A percentile compares a stretch with the other conserved stretches of the same genome.
phyloP scores from a whole-genome alignment of 2,888 invertebrate species.

The Orchesella flavescens region DNA sequence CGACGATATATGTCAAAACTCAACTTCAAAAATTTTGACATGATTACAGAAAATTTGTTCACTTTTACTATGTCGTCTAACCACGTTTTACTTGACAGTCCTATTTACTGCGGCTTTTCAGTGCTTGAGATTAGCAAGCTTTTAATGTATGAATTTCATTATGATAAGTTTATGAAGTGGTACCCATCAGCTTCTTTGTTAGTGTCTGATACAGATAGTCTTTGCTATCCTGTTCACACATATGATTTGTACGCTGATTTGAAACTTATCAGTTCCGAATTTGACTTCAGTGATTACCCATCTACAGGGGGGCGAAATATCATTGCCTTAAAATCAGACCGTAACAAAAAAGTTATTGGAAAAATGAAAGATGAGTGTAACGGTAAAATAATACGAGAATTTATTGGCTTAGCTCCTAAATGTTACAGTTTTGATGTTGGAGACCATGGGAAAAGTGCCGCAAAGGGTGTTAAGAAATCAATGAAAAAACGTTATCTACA shows the following conservation, averaged over 20 bases:
- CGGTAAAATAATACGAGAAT: slow-evolving; percentile 59
- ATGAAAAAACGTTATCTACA: slow-evolving; percentile 30
- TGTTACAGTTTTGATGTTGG: slow-evolving; percentile 28
- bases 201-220: slow-evolving; percentile 34
- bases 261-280: slow-evolving; percentile 1
- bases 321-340: background rate
- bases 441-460: background rate
- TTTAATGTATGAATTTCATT: too few relatives aligned
- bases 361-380: slow-evolving; percentile 70
- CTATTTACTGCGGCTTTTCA: too few relatives aligned
- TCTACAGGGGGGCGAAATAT: background rate
- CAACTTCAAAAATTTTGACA: background rate
- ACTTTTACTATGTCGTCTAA: too few relatives aligned
- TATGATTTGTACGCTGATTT: slow-evolving; percentile 43
- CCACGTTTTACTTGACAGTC: too few relatives aligned
- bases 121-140: too few relatives aligned
- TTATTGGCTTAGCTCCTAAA: slow-evolving; percentile 65
- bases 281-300: slow-evolving; percentile 60
- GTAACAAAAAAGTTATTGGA: slow-evolving; percentile 69
- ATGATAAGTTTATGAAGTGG: slow-evolving; percentile 42
- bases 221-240: slow-evolving; percentile 55
- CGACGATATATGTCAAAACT: background rate
- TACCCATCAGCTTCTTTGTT: slow-evolving; percentile 1
- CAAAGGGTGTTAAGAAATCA: slow-evolving; percentile 34
- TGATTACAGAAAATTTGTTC: background rate